Evolutionary conservation across 2,113 vertebrate species (phyloP).

Genomic region (Stigmatopora argus): DNA sequence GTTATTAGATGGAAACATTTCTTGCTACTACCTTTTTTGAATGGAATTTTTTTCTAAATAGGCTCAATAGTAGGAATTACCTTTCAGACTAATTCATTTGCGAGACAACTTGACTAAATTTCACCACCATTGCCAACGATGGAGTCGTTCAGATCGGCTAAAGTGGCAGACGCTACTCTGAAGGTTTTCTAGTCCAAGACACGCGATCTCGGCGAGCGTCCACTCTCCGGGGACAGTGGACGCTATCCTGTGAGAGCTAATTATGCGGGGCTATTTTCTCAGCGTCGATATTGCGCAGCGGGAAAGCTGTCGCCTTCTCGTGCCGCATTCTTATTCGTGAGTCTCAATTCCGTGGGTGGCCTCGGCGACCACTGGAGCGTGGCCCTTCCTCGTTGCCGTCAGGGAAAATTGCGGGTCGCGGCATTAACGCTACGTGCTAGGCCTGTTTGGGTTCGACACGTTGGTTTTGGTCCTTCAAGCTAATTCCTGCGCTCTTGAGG

Average conservation of each 20-base stretch:
- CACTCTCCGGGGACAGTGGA: too few relatives aligned
- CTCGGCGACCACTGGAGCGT: slow-evolving; percentile 41
- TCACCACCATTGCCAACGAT: too few relatives aligned
- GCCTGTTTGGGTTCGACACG: background rate
- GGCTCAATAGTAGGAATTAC: too few relatives aligned
- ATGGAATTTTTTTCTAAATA: too few relatives aligned
- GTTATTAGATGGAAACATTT: too few relatives aligned
- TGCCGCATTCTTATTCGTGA: slow-evolving; percentile 61
- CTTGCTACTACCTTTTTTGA: too few relatives aligned
- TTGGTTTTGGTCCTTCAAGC: background rate
- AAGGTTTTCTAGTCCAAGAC: slow-evolving; percentile 1
- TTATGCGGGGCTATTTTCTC: slow-evolving; percentile 52
- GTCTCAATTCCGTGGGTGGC: slow-evolving; percentile 61
- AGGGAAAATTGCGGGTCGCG: slow-evolving; percentile 23
- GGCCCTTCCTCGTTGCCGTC: slow-evolving; percentile 19
- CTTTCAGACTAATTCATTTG: too few relatives aligned
- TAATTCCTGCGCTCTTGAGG: too few relatives aligned
- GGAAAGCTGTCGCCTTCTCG: slow-evolving; percentile 45
- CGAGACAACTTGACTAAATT: too few relatives aligned
- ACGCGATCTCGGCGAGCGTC: too few relatives aligned
- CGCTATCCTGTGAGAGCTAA: slow-evolving; percentile 10
- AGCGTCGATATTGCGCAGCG: slow-evolving; percentile 60
- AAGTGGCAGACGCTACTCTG: too few relatives aligned
- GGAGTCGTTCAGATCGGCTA: too few relatives aligned
- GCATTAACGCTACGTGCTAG: slow-evolving; percentile 14